Percentiles rank a stretch among this genome's conserved stretches.
Conservation (phyloP, 1,140 invertebrate species). For the Bombus ignitus region DNA sequence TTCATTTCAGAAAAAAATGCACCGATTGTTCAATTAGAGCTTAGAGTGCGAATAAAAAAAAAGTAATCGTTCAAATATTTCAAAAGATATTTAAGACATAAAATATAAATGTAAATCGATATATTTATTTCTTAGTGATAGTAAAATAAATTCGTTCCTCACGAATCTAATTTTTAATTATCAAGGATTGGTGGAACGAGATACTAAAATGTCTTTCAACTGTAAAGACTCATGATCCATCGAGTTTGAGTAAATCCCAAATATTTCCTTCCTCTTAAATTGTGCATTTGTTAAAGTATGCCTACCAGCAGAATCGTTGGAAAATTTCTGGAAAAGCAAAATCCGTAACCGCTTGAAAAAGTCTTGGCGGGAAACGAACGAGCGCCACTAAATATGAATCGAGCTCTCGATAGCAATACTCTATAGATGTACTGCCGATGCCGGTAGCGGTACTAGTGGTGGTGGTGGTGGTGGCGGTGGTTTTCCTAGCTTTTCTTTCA, state of each 20-base stretch:
- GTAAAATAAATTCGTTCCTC: too few species aligned
- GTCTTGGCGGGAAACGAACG: conserved; percentile 30
- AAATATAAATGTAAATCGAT: too few species aligned
- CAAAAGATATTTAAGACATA: too few species aligned
- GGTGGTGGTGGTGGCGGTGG: too few species aligned
- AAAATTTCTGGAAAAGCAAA: neutral
- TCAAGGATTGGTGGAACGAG: neutral
- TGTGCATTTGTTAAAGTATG: neutral
- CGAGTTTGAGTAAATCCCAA: too few species aligned
- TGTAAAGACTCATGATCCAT: neutral
- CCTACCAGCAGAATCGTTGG: neutral
- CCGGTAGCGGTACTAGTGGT: neutral
- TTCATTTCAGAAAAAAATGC: too few species aligned
- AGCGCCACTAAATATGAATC: conserved; percentile 23
- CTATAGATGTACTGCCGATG: neutral
- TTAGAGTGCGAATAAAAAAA: too few species aligned
- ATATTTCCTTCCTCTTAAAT: neutral
- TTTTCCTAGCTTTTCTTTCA: conserved; percentile 30
- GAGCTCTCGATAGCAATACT: conserved; percentile 22
- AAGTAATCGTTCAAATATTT: too few species aligned
- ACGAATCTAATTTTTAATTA: neutral
- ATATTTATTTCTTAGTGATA: too few species aligned
- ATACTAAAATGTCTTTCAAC: too few species aligned
- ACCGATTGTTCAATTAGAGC: too few species aligned
- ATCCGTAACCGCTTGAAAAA: conserved; percentile 6